These are phyloP conservation scores for Trissolcus japonicus DNA, from an alignment of 2,888 invertebrate species.

Conservation along the genomic window DNA sequence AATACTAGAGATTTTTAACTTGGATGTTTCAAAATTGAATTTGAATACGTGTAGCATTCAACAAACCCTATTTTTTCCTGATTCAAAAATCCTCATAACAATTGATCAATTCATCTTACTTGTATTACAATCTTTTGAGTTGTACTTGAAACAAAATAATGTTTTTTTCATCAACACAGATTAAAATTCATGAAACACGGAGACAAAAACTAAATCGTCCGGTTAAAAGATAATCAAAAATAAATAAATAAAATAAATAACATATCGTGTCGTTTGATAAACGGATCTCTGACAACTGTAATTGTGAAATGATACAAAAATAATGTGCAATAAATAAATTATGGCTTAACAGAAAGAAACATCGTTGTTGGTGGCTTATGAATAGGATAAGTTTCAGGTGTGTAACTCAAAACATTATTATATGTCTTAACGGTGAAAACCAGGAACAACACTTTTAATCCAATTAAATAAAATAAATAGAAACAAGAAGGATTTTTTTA, in stretches of 20 bases:
- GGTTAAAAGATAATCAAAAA: too few species aligned
- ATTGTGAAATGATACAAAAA: too few species aligned
- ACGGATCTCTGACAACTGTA: too few species aligned
- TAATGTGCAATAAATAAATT: conserved; percentile 2
- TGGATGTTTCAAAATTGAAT: conserved; percentile 10
- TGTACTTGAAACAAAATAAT: not conserved
- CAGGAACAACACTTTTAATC: conserved; percentile 7
- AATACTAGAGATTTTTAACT: not conserved
- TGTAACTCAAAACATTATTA: too few species aligned
- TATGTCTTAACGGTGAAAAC: not conserved
- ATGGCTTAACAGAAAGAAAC: conserved; percentile 1
- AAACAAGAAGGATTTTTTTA: conserved; percentile 29
- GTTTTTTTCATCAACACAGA: not conserved
- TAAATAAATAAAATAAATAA: too few species aligned
- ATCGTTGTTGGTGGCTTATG: not conserved
- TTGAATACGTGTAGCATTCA: conserved; percentile 41
- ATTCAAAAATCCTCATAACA: conserved; percentile 42
- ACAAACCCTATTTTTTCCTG: conserved; percentile 34
- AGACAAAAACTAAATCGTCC: too few species aligned
- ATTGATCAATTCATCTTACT: conserved; percentile 10
- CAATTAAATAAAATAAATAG: conserved; percentile 16
- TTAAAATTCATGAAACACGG: not conserved
- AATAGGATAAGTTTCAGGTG: too few species aligned
- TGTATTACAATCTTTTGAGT: conserved; percentile 31
- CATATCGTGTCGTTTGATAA: too few species aligned